phyloP scores from a whole-genome alignment of 1,140 invertebrate genomes.

The Leptinotarsa undecemlineata region DNA sequence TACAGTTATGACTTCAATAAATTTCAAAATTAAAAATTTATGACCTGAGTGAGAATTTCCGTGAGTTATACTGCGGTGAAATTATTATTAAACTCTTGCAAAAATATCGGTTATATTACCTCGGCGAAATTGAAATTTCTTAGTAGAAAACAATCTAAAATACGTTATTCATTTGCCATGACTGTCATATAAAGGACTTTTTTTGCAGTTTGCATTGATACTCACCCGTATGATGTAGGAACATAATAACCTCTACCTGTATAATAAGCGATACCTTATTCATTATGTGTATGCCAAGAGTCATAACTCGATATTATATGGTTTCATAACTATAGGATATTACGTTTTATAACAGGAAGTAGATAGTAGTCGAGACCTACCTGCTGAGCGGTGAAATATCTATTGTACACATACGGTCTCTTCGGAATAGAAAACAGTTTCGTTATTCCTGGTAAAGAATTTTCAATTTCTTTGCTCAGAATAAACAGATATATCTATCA shows the following conservation, averaged over 20 bases:
- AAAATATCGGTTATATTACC: neutral
- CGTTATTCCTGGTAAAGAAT: neutral
- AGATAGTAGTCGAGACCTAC: conserved; percentile 13
- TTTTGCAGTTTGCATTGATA: conserved; percentile 1
- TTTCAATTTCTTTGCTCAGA: too few relatives aligned
- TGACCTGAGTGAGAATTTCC: too few relatives aligned
- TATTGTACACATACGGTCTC: neutral
- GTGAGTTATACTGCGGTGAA: too few relatives aligned
- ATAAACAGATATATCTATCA: too few relatives aligned
- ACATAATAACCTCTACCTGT: conserved; percentile 15
- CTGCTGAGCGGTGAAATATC: neutral
- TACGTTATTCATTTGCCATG: neutral
- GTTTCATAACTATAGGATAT: conserved; percentile 19
- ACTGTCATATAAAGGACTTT: neutral
- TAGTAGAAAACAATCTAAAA: conserved; percentile 6
- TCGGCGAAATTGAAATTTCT: neutral
- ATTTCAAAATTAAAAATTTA: too few relatives aligned
- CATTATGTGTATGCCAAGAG: conserved; percentile 12
- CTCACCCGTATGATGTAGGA: neutral
- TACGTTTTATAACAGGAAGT: conserved; percentile 24
- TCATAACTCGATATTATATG: conserved; percentile 12
- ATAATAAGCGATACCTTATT: conserved; percentile 23
- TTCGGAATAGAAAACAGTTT: neutral
- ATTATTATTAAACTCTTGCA: too few relatives aligned
- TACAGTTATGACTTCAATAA: too few relatives aligned